These are phyloP conservation scores for Leucophora obtusa DNA, from an alignment of 2,888 invertebrate species.

Conservation along the genomic window DNA sequence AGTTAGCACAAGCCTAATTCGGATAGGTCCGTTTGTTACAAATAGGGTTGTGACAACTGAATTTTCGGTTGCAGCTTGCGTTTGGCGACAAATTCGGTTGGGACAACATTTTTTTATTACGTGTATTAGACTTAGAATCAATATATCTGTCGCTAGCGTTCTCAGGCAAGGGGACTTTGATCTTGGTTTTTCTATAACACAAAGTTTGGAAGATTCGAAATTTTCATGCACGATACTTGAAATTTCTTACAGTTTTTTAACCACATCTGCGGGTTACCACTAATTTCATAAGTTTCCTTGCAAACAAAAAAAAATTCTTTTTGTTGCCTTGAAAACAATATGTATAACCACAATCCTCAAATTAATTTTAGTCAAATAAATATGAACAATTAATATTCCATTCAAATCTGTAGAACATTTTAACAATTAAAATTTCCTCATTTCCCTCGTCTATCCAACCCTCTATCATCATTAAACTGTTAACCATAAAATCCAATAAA, in stretches of 20 bases:
- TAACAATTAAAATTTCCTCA: conserved; percentile 1
- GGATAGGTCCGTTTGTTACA: no score
- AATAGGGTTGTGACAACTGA: no score
- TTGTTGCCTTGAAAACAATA: background rate
- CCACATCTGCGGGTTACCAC: no score
- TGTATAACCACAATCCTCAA: conserved; percentile 33
- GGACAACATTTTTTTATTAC: no score
- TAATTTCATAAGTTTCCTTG: background rate
- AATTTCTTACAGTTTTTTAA: no score
- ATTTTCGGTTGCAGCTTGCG: no score
- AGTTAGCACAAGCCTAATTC: no score
- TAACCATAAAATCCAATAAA: conserved; percentile 58
- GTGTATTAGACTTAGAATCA: no score
- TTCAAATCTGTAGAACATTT: conserved; percentile 12
- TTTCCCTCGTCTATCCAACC: conserved; percentile 12
- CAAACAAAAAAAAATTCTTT: background rate
- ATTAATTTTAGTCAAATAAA: background rate
- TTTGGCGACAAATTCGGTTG: no score
- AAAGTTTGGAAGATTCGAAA: background rate
- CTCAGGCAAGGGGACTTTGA: no score
- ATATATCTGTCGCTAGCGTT: no score
- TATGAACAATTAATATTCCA: conserved; percentile 51
- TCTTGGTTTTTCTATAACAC: no score
- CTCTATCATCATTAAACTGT: conserved; percentile 33
- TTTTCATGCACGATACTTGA: background rate